Evolutionary conservation across 2,797 vertebrate genomes (phyloP), one percentile per base, ranked within the genome.

Genomic region (Poeciliopsis presidionis): DNA sequence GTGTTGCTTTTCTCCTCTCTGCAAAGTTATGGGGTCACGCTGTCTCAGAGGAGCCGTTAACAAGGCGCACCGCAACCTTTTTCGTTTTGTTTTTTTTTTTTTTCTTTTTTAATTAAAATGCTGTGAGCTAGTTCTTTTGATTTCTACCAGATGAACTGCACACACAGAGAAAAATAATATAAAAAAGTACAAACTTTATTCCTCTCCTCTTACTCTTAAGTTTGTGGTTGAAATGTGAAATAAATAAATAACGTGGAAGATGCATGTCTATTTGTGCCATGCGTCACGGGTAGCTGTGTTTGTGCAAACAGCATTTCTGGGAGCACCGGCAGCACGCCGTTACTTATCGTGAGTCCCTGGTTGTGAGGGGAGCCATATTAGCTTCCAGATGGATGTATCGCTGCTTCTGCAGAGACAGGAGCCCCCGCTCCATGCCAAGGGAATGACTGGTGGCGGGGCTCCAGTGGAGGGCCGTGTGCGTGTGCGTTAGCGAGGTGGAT

Each of bases 361-460:
- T 45, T 83, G 49, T 74, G 87, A 86, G 76, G 84, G 85, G 84
- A 84, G 89, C 86, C 81, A 79, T 88, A 87, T 88, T 90, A 83
- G 86, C 81, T 85, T 81, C 80, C 72, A 83, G 89, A 90, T 86
- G 69, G 86, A 90, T 87, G 85, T 74, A 20, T 46, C 43, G 74
- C 79, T 69, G 84, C 82, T 86, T 80, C 73, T 79, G 82, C 83
- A 88, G 79, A 80, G 69, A 63, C 76, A 78, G 84, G 86, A 90
- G 77, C 81, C 59, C 65, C 84, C 81, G 20, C 83, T 71, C 78
- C 80, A 67, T 89, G 88, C 89, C 90, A 90, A 81, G 39, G 73
- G 79, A 79, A 88, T 91, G 90, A 91, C 90, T 87, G 86, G 74
- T 84, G 86, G 74, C 83, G 79, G 79, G 73, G 47, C 71, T 43